Base-by-base conservation (phyloP, 2,797 vertebrate species). In the Poeciliopsis paucimaculata region DNA sequence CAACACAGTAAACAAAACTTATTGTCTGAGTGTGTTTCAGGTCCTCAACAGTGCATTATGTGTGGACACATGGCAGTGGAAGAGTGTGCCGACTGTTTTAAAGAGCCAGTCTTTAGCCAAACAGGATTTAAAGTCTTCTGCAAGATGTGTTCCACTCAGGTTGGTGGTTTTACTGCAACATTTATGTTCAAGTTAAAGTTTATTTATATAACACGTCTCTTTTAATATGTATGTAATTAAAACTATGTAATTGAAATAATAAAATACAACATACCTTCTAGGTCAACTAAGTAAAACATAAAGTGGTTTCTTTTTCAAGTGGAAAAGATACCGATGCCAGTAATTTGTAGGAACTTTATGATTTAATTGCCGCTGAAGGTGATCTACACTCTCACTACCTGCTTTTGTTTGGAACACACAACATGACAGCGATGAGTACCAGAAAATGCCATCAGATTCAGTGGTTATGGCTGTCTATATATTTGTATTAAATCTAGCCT, bases 111-210 rank as follows among this genome's bases (percentile, higher is more conserved):
- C 9, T 97, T 98, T 0, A 94, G 95, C 9, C 90, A 87, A 8
- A 94, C 90, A 0, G 97, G 97, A 77, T 94, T 97, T 85, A 98
- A 97, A 91, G 90, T 97, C 76, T 98, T 97, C 91, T 98, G 97
- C 83, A 16, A 9, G 10, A 91, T 46, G 4, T 98, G 97, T 87
- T 96, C 94, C 57, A 12, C 28, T 82, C 95, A 96, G 97, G 97
- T 88, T 75, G 41, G 77, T 79, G 3, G 34, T 36, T 18, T 26
- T 12, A 15, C 46, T 18, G 47, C n/a, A 43, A 72, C 71, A n/a
- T 0, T 15, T 0, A 2, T 76, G 12, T 68, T 68, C 10, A 68
- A 68, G 1, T 39, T 66, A 10, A 66, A 66, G 16, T 41, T 26
- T 26, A 68, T 26, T 68, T 41, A 16, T 45, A 45, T 16, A 45